Percentiles rank a stretch among this genome's conserved stretches.
phyloP scores from a whole-genome alignment of 2,888 invertebrate species.

The Rhingia campestris region DNA sequence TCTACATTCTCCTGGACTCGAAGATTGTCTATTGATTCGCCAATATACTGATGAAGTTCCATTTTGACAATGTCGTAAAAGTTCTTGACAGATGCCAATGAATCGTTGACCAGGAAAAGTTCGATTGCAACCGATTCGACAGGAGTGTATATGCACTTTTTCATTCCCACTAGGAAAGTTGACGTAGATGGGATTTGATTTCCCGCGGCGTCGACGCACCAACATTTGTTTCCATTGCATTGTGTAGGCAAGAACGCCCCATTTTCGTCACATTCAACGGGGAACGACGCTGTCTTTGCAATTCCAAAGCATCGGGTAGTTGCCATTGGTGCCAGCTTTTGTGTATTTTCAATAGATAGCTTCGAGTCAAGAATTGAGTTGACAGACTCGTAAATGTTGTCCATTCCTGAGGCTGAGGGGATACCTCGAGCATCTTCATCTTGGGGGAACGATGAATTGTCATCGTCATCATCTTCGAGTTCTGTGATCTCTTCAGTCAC shows the following conservation, averaged over 20 bases:
- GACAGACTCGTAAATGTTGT: conserved; percentile 78
- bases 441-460: conserved; percentile 6
- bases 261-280: conserved; percentile 86
- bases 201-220: conserved; percentile 94
- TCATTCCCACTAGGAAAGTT: conserved; percentile 85
- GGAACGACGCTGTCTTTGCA: conserved; percentile 81
- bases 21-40: conserved; percentile 84
- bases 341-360: conserved; percentile 79
- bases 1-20: conserved; percentile 84
- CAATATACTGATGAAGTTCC: conserved; percentile 81
- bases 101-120: conserved; percentile 87
- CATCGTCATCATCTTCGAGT: conserved; percentile 63
- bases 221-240: conserved; percentile 88
- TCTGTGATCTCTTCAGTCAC: conserved; percentile 82
- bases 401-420: conserved; percentile 82
- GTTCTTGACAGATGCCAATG: conserved; percentile 83
- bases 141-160: conserved; percentile 86
- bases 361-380: conserved; percentile 81
- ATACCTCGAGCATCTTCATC: conserved; percentile 40
- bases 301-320: conserved; percentile 83
- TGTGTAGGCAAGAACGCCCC: conserved; percentile 90
- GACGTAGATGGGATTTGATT: conserved; percentile 86
- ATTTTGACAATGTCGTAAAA: conserved; percentile 83
- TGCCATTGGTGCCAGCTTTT: conserved; percentile 78
- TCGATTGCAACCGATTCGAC: conserved; percentile 90